Evolutionary conservation across 1,140 invertebrate genomes (phyloP).

Genomic region (Harlomillsia oculata): DNA sequence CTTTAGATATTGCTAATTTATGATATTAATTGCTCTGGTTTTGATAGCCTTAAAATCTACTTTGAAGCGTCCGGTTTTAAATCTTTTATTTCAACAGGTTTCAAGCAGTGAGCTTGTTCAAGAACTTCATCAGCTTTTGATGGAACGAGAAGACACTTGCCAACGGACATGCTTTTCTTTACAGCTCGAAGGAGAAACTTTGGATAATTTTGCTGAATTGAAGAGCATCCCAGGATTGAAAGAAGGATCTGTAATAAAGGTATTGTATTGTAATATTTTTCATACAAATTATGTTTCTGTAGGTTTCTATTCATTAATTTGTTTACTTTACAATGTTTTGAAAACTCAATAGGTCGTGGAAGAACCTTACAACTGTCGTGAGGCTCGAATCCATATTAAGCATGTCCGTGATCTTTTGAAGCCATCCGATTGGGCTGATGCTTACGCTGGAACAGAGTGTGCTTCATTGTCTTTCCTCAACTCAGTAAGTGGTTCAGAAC

Average conservation of each 20-base stretch:
- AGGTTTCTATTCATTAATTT: not conserved
- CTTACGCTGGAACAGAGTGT: conserved; percentile 90
- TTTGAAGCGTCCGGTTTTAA: too few species aligned
- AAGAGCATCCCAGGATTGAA: conserved; percentile 92
- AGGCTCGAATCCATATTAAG: conserved; percentile 92
- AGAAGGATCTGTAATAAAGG: conserved; percentile 87
- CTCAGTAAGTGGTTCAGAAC: conserved; percentile 83
- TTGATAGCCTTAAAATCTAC: too few species aligned
- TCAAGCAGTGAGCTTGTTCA: conserved; percentile 97
- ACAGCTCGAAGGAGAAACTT: conserved; percentile 80
- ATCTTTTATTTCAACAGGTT: conserved; percentile 49
- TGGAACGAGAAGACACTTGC: conserved; percentile 96
- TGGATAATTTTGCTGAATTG: conserved; percentile 96
- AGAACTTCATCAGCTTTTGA: conserved; percentile 94
- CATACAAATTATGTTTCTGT: not conserved
- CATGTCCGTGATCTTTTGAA: conserved; percentile 93
- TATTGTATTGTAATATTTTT: conserved; percentile 37
- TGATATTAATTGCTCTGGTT: too few species aligned
- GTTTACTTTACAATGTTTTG: not conserved
- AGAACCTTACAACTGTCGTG: conserved; percentile 95
- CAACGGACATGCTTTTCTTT: conserved; percentile 95
- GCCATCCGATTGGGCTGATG: conserved; percentile 82
- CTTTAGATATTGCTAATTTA: too few species aligned
- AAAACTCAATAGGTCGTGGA: conserved; percentile 55
- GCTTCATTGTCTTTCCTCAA: conserved; percentile 92